Evolutionary conservation across 2,113 vertebrate species (phyloP).

Genomic region (Fulica atra): DNA sequence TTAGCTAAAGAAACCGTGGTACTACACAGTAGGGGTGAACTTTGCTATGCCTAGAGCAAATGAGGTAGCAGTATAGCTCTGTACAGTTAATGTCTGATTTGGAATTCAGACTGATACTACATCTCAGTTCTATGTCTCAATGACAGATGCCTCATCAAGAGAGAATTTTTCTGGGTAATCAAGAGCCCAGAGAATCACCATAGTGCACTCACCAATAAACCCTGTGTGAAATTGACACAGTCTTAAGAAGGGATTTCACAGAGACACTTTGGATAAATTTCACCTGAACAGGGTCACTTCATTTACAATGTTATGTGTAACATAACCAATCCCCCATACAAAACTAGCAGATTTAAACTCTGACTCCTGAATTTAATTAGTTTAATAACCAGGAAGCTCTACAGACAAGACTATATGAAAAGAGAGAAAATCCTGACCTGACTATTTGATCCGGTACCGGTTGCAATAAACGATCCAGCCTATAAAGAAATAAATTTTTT

Average conservation of each 20-base stretch:
- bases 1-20: not conserved
- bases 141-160: not conserved
- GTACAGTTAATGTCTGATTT: fast-evolving
- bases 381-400: not conserved
- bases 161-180: not conserved
- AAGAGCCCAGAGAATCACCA: not conserved
- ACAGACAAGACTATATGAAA: not conserved
- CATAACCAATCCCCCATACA: not conserved
- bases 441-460: not conserved
- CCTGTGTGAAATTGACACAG: not conserved
- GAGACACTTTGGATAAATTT: not conserved
- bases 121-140: not conserved
- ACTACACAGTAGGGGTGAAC: not conserved
- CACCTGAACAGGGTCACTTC: not conserved
- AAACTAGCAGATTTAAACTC: not conserved
- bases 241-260: not conserved
- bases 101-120: not conserved
- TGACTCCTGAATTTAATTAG: not conserved
- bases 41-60: not conserved
- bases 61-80: not conserved
- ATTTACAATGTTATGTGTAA: not conserved
- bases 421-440: constrained; percentile 44
- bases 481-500: constrained; percentile 2
- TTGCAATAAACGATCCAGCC: constrained; percentile 55
- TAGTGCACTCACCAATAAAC: not conserved